These are phyloP conservation scores for Aspidiotus rigidus DNA, from an alignment of 2,888 invertebrate genomes.

Conservation along the genomic window DNA sequence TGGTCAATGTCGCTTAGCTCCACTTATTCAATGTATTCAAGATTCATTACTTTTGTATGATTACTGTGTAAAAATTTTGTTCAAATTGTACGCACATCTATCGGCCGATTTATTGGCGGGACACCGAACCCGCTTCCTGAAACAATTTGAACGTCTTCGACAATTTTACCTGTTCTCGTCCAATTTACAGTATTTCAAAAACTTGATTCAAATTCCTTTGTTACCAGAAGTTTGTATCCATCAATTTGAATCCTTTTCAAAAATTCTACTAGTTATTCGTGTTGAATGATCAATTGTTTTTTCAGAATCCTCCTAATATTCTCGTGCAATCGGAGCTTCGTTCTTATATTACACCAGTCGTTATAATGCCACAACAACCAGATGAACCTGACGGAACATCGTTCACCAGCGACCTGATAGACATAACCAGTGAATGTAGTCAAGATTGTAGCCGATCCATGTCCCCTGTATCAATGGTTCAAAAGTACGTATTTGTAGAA, in stretches of 20 bases:
- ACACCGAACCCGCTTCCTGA: conserved; percentile 78
- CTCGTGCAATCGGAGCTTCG: conserved; percentile 82
- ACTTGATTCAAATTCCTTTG: conserved; percentile 83
- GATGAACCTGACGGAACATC: conserved; percentile 56
- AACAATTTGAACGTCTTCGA: conserved; percentile 78
- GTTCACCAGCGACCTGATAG: conserved; percentile 41
- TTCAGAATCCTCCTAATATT: conserved; percentile 85
- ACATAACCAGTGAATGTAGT: conserved; percentile 39
- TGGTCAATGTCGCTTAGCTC: conserved; percentile 93
- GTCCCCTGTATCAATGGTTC: conserved; percentile 47
- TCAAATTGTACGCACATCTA: conserved; percentile 82
- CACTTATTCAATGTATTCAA: conserved; percentile 87
- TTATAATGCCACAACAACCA: conserved; percentile 57
- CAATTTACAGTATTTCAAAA: conserved; percentile 94
- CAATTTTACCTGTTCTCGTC: conserved; percentile 87
- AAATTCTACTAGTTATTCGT: not conserved
- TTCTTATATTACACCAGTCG: conserved; percentile 89
- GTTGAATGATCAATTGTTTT: conserved; percentile 29
- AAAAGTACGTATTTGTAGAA: conserved; percentile 42
- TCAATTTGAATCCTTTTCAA: not conserved
- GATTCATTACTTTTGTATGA: conserved; percentile 96
- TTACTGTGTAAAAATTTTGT: conserved; percentile 89
- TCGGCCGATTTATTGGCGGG: conserved; percentile 84
- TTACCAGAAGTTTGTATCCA: conserved; percentile 63
- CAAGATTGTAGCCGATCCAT: conserved; percentile 43